Conservation (phyloP, 2,888 invertebrate genomes). For the Timema podura region DNA sequence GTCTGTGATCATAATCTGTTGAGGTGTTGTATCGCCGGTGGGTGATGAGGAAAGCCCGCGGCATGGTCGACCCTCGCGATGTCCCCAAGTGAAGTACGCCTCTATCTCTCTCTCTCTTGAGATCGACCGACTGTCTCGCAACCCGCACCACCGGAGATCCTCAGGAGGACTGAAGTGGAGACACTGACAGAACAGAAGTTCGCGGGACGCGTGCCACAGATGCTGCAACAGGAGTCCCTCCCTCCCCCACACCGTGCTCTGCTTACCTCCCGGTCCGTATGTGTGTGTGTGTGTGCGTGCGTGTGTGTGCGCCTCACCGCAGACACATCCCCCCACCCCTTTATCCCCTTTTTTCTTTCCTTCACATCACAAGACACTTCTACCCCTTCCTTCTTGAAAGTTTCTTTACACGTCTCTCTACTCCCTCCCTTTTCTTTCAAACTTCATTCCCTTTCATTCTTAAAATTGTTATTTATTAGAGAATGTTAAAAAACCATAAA, state of each 20-base stretch:
- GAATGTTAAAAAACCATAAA: too few relatives aligned
- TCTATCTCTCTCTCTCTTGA: constrained; percentile 3
- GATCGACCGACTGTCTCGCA: constrained; percentile 8
- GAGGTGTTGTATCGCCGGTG: constrained; percentile 53
- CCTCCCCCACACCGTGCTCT: too few relatives aligned
- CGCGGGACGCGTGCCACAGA: constrained; percentile 17
- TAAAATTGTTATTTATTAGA: too few relatives aligned
- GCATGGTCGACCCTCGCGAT: constrained; percentile 46
- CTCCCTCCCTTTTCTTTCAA: too few relatives aligned
- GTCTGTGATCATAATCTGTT: constrained; percentile 44
- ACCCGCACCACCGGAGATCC: constrained; percentile 1
- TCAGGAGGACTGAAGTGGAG: too few relatives aligned
- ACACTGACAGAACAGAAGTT: background rate
- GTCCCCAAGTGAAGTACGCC: too few relatives aligned
- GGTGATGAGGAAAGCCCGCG: constrained; percentile 60
- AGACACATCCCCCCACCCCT: background rate
- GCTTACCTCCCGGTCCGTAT: too few relatives aligned
- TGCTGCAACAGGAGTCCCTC: constrained; percentile 8
- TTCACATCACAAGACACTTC: constrained; percentile 6
- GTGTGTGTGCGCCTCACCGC: background rate
- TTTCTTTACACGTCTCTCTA: too few relatives aligned
- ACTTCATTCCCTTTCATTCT: too few relatives aligned
- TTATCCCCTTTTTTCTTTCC: background rate
- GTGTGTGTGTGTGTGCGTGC: too few relatives aligned
- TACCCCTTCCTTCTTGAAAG: too few relatives aligned